Percentiles rank a stretch among this genome's conserved stretches.
phyloP scores from a whole-genome alignment of 2,888 invertebrate species.

The Sminthurides aquaticus region DNA sequence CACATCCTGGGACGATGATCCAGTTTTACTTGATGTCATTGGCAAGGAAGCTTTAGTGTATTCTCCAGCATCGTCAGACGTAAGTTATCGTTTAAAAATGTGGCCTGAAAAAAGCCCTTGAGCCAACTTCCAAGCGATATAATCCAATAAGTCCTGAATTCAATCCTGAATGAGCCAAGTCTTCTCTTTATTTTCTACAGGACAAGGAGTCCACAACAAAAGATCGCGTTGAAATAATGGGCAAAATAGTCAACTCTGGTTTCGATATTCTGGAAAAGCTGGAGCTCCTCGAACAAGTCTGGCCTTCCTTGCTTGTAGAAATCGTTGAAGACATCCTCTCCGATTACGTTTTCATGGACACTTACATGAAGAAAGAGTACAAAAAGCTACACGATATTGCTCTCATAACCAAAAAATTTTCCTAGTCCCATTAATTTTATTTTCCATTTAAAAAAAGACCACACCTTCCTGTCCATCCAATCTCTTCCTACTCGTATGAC shows the following conservation, averaged over 20 bases:
- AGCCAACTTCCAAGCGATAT: no score
- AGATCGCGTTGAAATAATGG: constrained; percentile 8
- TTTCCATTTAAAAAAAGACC: no score
- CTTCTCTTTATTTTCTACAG: background rate
- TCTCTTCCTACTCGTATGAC: no score
- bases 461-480: no score
- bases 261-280: constrained; percentile 70
- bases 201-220: background rate
- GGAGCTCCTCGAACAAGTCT: constrained; percentile 63
- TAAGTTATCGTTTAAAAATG: no score
- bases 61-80: constrained; percentile 11
- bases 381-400: constrained; percentile 41
- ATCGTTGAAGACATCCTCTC: constrained; percentile 68
- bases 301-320: constrained; percentile 69
- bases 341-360: constrained; percentile 73
- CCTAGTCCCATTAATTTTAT: background rate
- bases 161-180: background rate
- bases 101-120: no score
- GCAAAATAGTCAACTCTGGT: constrained; percentile 56
- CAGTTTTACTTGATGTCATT: constrained; percentile 41
- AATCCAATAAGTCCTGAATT: background rate
- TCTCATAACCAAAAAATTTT: constrained; percentile 12
- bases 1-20: constrained; percentile 42
- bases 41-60: constrained; percentile 42
- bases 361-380: constrained; percentile 61